Evolutionary conservation across 1,140 invertebrate genomes (phyloP).

Genomic region (Oreohelix idahoensis): DNA sequence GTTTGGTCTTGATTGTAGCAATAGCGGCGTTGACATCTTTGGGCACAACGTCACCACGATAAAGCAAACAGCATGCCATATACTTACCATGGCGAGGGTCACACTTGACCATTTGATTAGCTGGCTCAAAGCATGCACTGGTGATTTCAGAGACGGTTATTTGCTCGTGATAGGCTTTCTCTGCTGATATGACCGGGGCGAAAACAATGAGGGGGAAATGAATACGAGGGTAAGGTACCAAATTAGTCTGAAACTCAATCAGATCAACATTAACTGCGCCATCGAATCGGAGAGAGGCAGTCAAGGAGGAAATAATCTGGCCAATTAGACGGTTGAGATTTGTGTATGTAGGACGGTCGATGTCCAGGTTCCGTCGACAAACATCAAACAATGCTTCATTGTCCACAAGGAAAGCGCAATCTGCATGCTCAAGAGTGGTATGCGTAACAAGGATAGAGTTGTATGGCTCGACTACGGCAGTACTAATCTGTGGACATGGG

Average conservation of each 20-base stretch:
- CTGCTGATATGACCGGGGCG: conserved; percentile 59
- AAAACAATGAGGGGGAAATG: conserved; percentile 64
- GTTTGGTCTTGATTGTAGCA: conserved; percentile 12
- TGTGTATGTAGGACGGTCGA: conserved; percentile 84
- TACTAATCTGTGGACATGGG: conserved; percentile 69
- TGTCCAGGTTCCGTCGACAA: conserved; percentile 79
- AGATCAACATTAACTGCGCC: conserved; percentile 41
- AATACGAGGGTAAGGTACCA: conserved; percentile 53
- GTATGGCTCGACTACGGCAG: conserved; percentile 44
- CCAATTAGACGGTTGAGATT: conserved; percentile 85
- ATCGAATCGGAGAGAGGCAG: conserved; percentile 72
- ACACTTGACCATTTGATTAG: conserved; percentile 86
- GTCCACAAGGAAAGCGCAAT: conserved; percentile 69
- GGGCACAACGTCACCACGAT: conserved; percentile 54
- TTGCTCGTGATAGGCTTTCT: conserved; percentile 43
- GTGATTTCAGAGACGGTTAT: conserved; percentile 83
- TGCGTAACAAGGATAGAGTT: conserved; percentile 52
- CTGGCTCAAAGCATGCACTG: conserved; percentile 87
- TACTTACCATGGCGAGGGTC: conserved; percentile 90
- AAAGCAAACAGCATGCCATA: conserved; percentile 69
- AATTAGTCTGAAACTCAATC: conserved; percentile 42
- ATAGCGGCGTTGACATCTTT: conserved; percentile 85
- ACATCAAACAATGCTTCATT: conserved; percentile 69
- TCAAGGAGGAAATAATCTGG: conserved; percentile 80
- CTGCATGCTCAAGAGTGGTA: conserved; percentile 58